Evolutionary conservation across 2,113 vertebrate species (phyloP).

Genomic region (Tauraco erythrolophus): DNA sequence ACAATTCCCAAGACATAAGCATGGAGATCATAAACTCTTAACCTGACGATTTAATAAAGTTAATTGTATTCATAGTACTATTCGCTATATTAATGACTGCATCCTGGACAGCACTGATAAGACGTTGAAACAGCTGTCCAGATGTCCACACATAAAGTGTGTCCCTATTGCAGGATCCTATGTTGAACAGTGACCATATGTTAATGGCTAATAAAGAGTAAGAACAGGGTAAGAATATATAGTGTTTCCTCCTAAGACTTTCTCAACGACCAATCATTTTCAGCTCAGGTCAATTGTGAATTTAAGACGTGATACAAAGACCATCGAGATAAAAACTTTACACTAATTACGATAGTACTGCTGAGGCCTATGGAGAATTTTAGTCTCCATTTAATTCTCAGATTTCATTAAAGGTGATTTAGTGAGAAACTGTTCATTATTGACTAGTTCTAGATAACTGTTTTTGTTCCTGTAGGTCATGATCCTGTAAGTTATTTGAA

Average conservation of each 20-base stretch:
- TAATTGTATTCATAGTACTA: background rate
- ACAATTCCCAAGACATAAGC: background rate
- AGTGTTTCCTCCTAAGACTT: background rate
- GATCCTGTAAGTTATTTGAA: background rate
- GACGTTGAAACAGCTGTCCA: background rate
- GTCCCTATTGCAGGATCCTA: background rate
- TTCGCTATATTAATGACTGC: background rate
- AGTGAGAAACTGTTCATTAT: background rate
- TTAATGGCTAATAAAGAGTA: background rate
- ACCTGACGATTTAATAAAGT: background rate
- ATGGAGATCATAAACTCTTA: background rate
- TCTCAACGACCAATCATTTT: background rate
- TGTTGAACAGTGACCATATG: rapidly evolving
- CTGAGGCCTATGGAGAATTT: background rate
- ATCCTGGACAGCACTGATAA: background rate
- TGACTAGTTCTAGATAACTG: background rate
- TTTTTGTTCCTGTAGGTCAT: background rate
- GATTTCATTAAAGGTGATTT: slow-evolving; percentile 11
- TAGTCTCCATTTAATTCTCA: background rate
- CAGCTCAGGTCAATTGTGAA: background rate
- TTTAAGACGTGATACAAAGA: background rate
- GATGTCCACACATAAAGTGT: background rate
- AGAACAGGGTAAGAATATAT: background rate
- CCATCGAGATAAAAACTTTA: background rate
- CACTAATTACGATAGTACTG: background rate